Evolutionary conservation across 2,888 invertebrate genomes (phyloP).

Genomic region (Eristalis arbustorum): DNA sequence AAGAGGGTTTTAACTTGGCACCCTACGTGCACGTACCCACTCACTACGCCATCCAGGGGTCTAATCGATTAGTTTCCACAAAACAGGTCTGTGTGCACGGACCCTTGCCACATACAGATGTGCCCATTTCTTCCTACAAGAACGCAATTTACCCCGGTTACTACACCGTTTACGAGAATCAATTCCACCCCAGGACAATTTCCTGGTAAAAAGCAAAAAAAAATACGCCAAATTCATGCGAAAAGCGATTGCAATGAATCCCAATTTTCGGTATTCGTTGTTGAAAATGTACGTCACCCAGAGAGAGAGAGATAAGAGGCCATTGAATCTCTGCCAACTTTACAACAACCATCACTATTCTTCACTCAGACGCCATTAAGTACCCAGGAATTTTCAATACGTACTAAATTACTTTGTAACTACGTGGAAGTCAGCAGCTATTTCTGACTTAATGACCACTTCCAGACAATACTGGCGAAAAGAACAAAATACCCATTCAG

Average conservation of each 20-base stretch:
- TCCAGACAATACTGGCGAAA: background rate
- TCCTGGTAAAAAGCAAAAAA: background rate
- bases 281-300: no score
- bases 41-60: no score
- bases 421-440: background rate
- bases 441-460: background rate
- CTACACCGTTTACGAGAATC: background rate
- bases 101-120: no score
- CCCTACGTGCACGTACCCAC: no score
- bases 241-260: background rate
- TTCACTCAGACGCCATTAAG: background rate
- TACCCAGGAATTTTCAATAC: background rate
- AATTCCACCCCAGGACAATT: background rate
- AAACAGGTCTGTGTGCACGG: no score
- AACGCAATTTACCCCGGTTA: background rate
- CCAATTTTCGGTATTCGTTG: background rate
- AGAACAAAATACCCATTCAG: background rate
- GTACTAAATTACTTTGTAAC: background rate
- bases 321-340: background rate
- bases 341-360: background rate
- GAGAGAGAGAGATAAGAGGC: no score
- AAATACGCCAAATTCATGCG: background rate
- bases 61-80: no score
- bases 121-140: background rate
- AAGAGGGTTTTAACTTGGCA: no score